These are phyloP conservation scores for Sceliomorpha sp. DNA, from an alignment of 2,888 invertebrate species.

Conservation along the genomic window DNA sequence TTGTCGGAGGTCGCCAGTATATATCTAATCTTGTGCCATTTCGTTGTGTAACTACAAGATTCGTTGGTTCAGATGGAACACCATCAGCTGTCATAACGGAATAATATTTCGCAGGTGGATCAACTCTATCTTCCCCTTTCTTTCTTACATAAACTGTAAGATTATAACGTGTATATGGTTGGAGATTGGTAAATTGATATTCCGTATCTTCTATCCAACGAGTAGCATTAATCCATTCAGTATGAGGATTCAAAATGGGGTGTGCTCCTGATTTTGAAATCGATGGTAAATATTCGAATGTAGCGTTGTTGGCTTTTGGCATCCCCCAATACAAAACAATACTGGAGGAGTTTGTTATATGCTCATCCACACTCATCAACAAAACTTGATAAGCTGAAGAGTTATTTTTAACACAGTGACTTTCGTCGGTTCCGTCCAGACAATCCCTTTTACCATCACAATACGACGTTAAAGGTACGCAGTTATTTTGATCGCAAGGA, in stretches of 20 bases:
- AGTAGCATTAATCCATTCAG: slow-evolving; percentile 83
- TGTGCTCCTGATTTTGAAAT: slow-evolving; percentile 81
- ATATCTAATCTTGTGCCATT: slow-evolving; percentile 85
- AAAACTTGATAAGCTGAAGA: slow-evolving; percentile 82
- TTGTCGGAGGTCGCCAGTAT: slow-evolving; percentile 85
- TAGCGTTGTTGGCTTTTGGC: slow-evolving; percentile 78
- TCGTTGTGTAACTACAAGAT: slow-evolving; percentile 84
- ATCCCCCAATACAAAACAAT: slow-evolving; percentile 86
- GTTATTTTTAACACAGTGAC: slow-evolving; percentile 82
- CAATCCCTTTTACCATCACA: slow-evolving; percentile 88
- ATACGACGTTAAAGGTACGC: slow-evolving; percentile 83
- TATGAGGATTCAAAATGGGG: too few relatives aligned
- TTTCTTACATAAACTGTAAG: slow-evolving; percentile 88
- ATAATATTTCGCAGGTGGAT: slow-evolving; percentile 84
- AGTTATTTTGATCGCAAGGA: slow-evolving; percentile 83
- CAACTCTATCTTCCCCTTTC: slow-evolving; percentile 82
- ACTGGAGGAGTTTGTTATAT: slow-evolving; percentile 84
- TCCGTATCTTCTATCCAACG: slow-evolving; percentile 83
- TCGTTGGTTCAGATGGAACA: slow-evolving; percentile 86
- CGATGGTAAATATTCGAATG: slow-evolving; percentile 86
- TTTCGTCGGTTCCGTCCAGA: slow-evolving; percentile 88
- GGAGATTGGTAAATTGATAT: slow-evolving; percentile 84
- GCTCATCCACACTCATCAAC: slow-evolving; percentile 85
- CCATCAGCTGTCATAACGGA: slow-evolving; percentile 86
- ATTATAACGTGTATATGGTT: slow-evolving; percentile 88